Evolutionary conservation across 30 jellyfish, hydroid and myxozoan species (phyloP).

Genomic region (Aurelia aurita complex sp. Pacific): DNA sequence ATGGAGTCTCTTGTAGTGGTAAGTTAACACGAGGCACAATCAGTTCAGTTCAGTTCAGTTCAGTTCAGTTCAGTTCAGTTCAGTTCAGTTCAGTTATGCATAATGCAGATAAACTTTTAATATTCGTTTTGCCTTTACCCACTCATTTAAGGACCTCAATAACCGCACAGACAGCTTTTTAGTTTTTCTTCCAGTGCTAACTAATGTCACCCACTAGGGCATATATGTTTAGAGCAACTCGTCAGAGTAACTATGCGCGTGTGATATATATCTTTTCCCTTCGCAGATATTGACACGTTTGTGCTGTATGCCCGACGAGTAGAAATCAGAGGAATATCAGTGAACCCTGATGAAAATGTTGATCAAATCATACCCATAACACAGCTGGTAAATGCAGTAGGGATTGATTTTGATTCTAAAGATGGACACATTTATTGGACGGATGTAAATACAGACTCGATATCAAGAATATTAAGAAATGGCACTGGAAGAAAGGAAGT

Average conservation of each 20-base stretch:
- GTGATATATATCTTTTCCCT: neutral
- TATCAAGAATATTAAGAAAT: constrained; percentile 56
- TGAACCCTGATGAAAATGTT: constrained; percentile 73
- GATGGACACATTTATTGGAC: constrained; percentile 76
- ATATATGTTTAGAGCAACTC: no score
- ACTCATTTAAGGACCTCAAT: no score
- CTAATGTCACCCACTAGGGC: no score
- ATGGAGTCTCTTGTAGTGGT: constrained; percentile 72
- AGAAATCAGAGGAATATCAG: constrained; percentile 89
- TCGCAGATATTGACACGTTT: constrained; percentile 67
- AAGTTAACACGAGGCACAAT: neutral
- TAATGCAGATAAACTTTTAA: no score
- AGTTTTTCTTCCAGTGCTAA: no score
- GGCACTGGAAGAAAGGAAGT: constrained; percentile 78
- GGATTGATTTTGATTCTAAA: constrained; percentile 74
- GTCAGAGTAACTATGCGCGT: neutral
- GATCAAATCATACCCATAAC: constrained; percentile 89
- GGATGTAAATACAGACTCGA: constrained; percentile 89
- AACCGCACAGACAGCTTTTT: no score
- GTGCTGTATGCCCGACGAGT: constrained; percentile 87
- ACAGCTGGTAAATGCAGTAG: constrained; percentile 87
- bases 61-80: no score
- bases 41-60: no score
- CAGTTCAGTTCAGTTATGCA: no score
- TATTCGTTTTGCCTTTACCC: no score